A percentile compares a stretch with the other conserved stretches of the same genome.
phyloP scores from a whole-genome alignment of 2,888 invertebrate species.

The Taphrorychus bicolor region DNA sequence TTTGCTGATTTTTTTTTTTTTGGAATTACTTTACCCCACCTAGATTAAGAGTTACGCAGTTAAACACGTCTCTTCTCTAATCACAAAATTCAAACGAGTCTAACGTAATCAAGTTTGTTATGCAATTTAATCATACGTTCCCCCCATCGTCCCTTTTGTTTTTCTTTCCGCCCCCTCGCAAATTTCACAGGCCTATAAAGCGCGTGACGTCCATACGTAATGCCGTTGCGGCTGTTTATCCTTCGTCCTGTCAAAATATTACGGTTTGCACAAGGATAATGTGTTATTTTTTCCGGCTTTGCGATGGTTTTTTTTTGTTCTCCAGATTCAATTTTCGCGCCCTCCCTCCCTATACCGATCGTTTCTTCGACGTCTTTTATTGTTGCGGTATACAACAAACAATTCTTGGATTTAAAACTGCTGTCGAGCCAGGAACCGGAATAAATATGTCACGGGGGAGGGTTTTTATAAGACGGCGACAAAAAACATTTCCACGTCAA shows the following conservation, averaged over 20 bases:
- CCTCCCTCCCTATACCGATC: neutral
- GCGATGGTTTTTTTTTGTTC: conserved; percentile 22
- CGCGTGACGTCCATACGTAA: conserved; percentile 39
- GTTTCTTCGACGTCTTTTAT: neutral
- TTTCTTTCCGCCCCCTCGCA: conserved; percentile 3
- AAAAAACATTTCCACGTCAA: conserved; percentile 25
- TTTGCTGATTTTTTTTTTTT: neutral
- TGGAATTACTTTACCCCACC: neutral
- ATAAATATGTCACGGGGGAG: neutral
- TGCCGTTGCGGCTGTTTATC: conserved; percentile 46
- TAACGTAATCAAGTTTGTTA: neutral
- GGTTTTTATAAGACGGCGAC: conserved; percentile 11
- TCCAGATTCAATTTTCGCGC: conserved; percentile 21
- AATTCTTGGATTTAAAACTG: neutral
- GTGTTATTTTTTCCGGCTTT: conserved; percentile 47
- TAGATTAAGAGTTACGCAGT: neutral
- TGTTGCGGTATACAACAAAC: neutral
- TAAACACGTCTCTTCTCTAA: neutral
- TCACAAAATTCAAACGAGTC: neutral
- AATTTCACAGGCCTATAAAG: conserved; percentile 25
- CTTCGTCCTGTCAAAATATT: conserved; percentile 51
- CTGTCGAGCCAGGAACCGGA: neutral
- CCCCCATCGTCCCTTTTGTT: conserved; percentile 11
- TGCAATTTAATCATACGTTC: neutral
- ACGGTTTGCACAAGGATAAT: conserved; percentile 46